A percentile compares a stretch with the other conserved stretches of the same genome.
These are phyloP conservation scores for Mormoops blainvillei DNA, from an alignment of 2,113 vertebrate genomes.

Conservation along the genomic window DNA sequence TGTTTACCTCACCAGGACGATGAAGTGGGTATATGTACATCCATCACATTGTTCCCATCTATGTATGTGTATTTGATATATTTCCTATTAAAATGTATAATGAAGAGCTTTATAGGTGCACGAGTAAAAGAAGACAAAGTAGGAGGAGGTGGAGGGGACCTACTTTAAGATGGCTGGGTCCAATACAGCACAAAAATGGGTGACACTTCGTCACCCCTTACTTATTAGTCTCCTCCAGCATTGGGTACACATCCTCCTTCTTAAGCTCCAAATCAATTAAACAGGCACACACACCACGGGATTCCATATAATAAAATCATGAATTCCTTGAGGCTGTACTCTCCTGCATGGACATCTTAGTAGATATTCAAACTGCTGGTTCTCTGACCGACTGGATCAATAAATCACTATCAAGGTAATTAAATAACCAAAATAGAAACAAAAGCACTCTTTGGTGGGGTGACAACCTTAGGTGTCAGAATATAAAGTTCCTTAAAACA, in stretches of 20 bases:
- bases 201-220: background rate
- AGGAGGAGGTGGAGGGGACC: background rate
- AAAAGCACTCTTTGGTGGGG: background rate
- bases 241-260: background rate
- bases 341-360: background rate
- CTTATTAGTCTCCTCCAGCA: background rate
- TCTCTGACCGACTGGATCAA: background rate
- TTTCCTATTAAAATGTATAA: background rate
- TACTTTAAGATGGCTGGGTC: background rate
- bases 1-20: background rate
- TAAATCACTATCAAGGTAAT: background rate
- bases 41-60: background rate
- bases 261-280: background rate
- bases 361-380: background rate
- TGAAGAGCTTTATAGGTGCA: background rate
- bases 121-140: background rate
- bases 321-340: background rate
- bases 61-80: background rate
- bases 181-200: background rate
- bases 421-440: background rate
- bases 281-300: background rate
- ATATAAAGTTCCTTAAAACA: background rate
- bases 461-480: background rate
- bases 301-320: background rate
- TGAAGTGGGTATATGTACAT: background rate